Conservation (phyloP, 35 echinoderm and acorn worm species). For the Heliocidaris tuberculata region DNA sequence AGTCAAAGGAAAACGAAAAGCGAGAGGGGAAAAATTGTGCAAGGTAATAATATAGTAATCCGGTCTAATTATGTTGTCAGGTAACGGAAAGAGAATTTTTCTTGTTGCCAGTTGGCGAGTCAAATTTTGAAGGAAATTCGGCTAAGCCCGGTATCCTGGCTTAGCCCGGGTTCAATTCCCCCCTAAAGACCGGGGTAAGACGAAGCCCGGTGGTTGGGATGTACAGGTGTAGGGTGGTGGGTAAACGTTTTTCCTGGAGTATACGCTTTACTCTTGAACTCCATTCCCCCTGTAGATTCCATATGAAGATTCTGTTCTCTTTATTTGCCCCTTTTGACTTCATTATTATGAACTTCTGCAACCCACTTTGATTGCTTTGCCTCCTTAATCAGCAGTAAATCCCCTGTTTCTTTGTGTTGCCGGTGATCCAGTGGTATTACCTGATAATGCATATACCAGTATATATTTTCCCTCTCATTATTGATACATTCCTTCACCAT, state of each 20-base stretch:
- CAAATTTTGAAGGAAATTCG: slow-evolving; percentile 26
- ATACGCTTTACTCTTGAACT: neutral
- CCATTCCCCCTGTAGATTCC: neutral
- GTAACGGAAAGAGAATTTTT: slow-evolving; percentile 1
- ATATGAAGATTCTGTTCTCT: neutral
- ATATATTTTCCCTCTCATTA: too few species aligned
- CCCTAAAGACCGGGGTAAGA: neutral
- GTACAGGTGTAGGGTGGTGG: neutral
- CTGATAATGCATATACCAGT: too few species aligned
- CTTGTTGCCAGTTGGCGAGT: neutral
- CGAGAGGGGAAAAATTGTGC: neutral
- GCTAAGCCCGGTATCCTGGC: slow-evolving; percentile 31
- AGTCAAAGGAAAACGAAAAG: neutral
- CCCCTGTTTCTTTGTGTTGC: too few species aligned
- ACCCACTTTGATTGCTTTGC: too few species aligned
- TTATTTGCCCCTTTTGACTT: too few species aligned
- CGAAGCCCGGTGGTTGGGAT: neutral
- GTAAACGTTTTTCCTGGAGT: neutral
- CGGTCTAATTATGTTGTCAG: slow-evolving; percentile 21
- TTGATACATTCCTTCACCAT: too few species aligned
- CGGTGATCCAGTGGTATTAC: too few species aligned
- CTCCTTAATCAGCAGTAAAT: too few species aligned
- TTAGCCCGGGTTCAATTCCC: neutral
- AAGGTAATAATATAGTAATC: slow-evolving; percentile 29
- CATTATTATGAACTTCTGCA: too few species aligned